Base-by-base conservation (phyloP, 2,888 invertebrate genomes). In the Graphium colonna region DNA sequence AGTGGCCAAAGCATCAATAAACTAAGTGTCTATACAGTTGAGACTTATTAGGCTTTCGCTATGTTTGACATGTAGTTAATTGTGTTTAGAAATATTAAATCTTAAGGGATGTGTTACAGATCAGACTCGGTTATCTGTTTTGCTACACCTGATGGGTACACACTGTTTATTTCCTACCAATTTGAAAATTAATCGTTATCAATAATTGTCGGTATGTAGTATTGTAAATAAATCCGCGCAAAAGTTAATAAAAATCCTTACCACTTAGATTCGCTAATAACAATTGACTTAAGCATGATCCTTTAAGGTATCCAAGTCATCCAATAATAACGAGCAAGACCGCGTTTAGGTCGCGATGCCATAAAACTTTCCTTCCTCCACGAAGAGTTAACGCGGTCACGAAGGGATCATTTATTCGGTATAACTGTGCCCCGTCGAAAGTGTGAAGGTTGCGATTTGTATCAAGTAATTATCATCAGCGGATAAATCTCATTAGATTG, bases 361-460 rank as follows among this genome's bases (percentile, higher is more conserved):
- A 80, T 87, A 86, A 84, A 82, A 82, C 79, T 82, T 80, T 77
- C 80, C 82, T 73, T 68, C 69, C 67, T 60, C 69, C 69, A 66
- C 73, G 77, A 76, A 82, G 84, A 86, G 77, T 79, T 76, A 79
- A 77, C 71, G 74, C 66, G 70, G 84, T 81, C 87, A 87, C 86
- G 86, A 73, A 84, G 67, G 64, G 70, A 72, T 77, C 80, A 82
- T 82, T 86, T 84, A 75, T 78, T 71, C 65, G 57, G 64, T 55
- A 64, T 65, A 71, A 71, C 67, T 73, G 68, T 65, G 65, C 61
- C 21, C 21, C 63, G 65, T 61, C 58, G 56, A 57, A 59, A 56
- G 62, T 57, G 60, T 59, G 56, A 59, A 58, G 44, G 42, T 48
- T 43, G 28, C 39, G 18, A 44, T 44, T 48, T 43, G 36, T 18